Conservation (phyloP, 2,888 invertebrate genomes). For the Drosophila acutilabella region DNA sequence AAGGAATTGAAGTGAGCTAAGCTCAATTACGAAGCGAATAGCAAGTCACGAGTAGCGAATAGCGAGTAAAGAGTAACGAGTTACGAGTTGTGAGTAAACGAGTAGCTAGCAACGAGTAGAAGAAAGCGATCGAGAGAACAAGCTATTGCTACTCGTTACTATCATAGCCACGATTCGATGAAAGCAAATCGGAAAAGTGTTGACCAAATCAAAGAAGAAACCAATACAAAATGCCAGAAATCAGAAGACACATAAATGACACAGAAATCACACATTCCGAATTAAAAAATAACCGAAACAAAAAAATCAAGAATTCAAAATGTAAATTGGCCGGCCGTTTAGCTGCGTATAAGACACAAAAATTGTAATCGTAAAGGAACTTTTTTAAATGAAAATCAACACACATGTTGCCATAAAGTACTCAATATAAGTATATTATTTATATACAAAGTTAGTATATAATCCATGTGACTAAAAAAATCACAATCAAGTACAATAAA, state of each 20-base stretch:
- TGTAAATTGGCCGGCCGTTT: constrained; percentile 41
- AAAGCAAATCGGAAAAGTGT: constrained; percentile 10
- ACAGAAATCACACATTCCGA: constrained; percentile 22
- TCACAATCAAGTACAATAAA: constrained; percentile 8
- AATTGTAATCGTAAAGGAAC: constrained; percentile 32
- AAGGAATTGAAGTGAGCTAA: not conserved
- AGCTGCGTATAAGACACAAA: constrained; percentile 37
- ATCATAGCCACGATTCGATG: constrained; percentile 9
- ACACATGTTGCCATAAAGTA: constrained; percentile 26
- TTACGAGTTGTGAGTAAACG: not conserved
- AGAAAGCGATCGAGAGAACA: not conserved
- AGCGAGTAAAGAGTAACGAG: not conserved
- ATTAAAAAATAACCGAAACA: not conserved
- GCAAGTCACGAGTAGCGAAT: constrained; percentile 14
- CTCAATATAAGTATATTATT: constrained; percentile 27
- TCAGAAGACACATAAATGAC: constrained; percentile 6
- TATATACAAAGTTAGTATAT: constrained; percentile 26
- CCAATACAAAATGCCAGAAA: constrained; percentile 14
- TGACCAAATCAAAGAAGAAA: constrained; percentile 1
- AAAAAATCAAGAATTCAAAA: constrained; percentile 27
- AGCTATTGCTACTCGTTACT: not conserved
- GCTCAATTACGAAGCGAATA: constrained; percentile 5
- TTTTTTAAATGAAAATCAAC: constrained; percentile 33
- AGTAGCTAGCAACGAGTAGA: not conserved
- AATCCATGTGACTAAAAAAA: constrained; percentile 18